Conservation (phyloP, 2,888 invertebrate genomes). For the Rapana venosa region DNA sequence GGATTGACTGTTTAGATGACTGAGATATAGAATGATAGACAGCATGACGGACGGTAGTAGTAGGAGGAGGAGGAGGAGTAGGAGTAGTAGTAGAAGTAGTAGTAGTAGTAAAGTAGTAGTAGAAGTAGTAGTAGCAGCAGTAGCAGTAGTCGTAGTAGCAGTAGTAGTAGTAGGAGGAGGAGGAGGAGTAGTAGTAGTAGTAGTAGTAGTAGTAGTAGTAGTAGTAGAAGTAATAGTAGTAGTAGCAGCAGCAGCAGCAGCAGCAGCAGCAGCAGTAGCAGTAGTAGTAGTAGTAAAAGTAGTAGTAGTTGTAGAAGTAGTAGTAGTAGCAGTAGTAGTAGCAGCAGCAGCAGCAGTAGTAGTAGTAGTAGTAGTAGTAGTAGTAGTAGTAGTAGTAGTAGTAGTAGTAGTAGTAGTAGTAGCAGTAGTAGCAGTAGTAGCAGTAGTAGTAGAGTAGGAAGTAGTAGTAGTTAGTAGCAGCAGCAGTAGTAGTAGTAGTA, state of each 20-base stretch:
- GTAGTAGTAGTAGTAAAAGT: too few relatives aligned
- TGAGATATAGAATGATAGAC: too few relatives aligned
- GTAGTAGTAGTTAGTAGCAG: neutral
- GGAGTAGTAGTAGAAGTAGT: neutral
- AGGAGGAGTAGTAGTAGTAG: neutral
- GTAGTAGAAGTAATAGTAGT: too few relatives aligned
- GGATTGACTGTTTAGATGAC: too few relatives aligned
- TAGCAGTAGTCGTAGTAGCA: too few relatives aligned
- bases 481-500: neutral
- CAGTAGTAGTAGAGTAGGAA: neutral
- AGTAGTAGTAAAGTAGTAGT: neutral
- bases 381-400: too few relatives aligned
- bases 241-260: neutral
- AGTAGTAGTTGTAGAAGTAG: too few relatives aligned
- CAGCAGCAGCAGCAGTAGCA: neutral
- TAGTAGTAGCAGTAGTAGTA: neutral
- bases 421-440: neutral
- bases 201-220: neutral
- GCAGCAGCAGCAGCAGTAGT: neutral
- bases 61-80: neutral
- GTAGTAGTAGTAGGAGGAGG: neutral
- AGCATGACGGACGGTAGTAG: too few relatives aligned
- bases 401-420: too few relatives aligned
- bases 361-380: neutral
- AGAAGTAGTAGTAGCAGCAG: neutral